Percentiles rank a stretch among this genome's conserved stretches.
phyloP scores from a whole-genome alignment of 2,113 vertebrate genomes.

The Rhinolophus ferrumequinum region DNA sequence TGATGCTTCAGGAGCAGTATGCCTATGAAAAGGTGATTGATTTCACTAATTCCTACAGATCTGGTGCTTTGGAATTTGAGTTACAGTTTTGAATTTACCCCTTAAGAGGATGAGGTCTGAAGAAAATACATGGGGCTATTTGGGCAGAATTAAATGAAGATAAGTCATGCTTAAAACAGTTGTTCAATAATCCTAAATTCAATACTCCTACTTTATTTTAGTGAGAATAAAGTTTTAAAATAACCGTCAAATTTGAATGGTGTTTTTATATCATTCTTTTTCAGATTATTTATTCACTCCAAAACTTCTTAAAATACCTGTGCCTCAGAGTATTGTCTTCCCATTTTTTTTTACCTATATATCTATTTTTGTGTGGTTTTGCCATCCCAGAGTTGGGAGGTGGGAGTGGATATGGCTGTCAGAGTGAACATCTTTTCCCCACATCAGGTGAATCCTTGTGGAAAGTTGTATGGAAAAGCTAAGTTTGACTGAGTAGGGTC shows the following conservation, averaged over 20 bases:
- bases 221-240: not conserved
- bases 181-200: not conserved
- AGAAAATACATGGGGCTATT: not conserved
- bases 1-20: constrained; percentile 99
- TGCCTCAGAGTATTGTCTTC: not conserved
- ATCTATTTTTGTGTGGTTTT: constrained; percentile 25
- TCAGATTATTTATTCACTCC: constrained; percentile 6
- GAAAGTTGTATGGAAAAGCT: not conserved
- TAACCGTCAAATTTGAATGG: not conserved
- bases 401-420: not conserved
- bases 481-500: not conserved
- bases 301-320: not conserved
- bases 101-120: not conserved
- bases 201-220: constrained; percentile 35
- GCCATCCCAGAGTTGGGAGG: not conserved
- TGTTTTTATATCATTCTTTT: constrained; percentile 29
- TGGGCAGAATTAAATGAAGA: constrained; percentile 19
- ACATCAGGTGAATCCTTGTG: not conserved
- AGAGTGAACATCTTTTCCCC: not conserved
- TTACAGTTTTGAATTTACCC: not conserved
- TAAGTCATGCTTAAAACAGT: not conserved
- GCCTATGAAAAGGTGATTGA: constrained; percentile 94
- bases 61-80: not conserved
- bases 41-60: not conserved
- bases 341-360: not conserved